These are phyloP conservation scores for Balearica regulorum DNA, from an alignment of 2,797 vertebrate species.

Conservation along the genomic window DNA sequence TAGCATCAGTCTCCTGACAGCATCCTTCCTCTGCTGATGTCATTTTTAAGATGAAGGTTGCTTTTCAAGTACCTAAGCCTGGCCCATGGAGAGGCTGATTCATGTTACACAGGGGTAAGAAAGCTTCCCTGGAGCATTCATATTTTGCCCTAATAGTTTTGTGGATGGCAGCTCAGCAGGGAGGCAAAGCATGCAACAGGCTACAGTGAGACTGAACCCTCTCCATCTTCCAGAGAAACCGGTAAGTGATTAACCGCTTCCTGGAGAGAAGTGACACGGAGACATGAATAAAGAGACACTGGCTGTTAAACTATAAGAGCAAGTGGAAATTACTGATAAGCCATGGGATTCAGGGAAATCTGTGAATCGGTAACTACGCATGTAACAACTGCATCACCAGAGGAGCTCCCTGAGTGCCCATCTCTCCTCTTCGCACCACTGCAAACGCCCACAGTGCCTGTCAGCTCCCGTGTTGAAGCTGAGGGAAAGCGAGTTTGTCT, in stretches of 20 bases:
- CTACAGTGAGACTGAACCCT: neutral
- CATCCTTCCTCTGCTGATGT: neutral
- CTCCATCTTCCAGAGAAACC: neutral
- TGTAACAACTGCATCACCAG: neutral
- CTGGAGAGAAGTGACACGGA: neutral
- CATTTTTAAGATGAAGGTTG: neutral
- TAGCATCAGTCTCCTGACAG: neutral
- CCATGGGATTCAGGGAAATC: neutral
- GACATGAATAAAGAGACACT: neutral
- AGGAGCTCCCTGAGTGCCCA: neutral
- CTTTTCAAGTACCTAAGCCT: neutral
- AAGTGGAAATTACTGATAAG: neutral
- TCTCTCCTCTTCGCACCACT: neutral
- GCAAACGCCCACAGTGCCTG: neutral
- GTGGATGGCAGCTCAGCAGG: neutral
- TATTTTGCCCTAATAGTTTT: neutral
- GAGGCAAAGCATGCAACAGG: neutral
- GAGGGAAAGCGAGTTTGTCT: neutral
- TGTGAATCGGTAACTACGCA: neutral
- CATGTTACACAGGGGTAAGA: neutral
- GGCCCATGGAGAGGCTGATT: neutral
- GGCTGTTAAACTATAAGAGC: neutral
- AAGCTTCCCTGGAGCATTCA: neutral
- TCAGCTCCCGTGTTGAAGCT: neutral
- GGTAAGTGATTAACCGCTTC: neutral